Base-by-base conservation (phyloP, 2,888 invertebrate species). In the Platycheirus rosarum region DNA sequence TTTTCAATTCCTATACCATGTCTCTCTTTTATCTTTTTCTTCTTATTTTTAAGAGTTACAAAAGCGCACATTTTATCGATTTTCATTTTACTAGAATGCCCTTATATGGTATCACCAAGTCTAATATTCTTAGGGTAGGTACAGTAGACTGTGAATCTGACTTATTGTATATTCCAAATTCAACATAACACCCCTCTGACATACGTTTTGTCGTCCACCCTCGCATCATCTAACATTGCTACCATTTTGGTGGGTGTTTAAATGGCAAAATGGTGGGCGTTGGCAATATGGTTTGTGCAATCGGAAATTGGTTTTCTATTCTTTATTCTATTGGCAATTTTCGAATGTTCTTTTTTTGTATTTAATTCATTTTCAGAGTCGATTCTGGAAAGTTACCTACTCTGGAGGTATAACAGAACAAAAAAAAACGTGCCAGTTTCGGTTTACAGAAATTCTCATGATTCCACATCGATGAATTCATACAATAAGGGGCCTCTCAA, bases 41-140 rank as follows among this genome's bases (percentile, higher is more conserved):
- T 32, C 1, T 1, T 32, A 49, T 29, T 44, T 16, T 66, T 13
- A 65, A 80, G 76, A 76, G 70, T 60, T 55, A 37, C 32, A 57
- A 57, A 57, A 65, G 16, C 65, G 53, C 51, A 60, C 57, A 82
- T 40, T 82, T 76, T 63, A 82, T 82, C 62, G 82, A 82, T 82
- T 82, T 82, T 77, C 26, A 20, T 57, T 66, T 71, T 53, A 51
- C 69, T 46, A 49, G 32, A 82, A 73, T 77, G 82, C 71, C 82
- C 82, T 82, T 82, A 82, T 82, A 82, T 82, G 82, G 82, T 77
- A 77, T 77, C 60, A 69, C 62, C 63, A 69, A 63, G 69, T 32
- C 48, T 44, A 44, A 60, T 68, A 57, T 74, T 74, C 79, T 74
- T 69, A 75, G 75, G 74, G 66, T 78, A 78, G 78, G 79, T 63